phyloP scores from a whole-genome alignment of 2,888 invertebrate genomes.

The Conistra vaccinii region DNA sequence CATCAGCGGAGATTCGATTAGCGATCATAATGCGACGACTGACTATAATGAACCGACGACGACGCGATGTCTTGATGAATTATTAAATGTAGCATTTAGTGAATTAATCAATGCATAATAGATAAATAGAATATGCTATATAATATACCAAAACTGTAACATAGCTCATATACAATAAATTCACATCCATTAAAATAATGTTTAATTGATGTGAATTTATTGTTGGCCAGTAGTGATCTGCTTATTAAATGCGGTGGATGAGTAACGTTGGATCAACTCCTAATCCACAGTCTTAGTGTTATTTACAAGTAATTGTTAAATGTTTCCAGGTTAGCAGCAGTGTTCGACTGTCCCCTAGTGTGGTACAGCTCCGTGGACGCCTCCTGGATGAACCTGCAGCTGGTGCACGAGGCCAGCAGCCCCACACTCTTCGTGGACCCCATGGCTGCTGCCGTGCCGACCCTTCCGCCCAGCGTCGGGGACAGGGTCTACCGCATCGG shows the following conservation, averaged over 20 bases:
- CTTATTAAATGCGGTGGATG: too few species aligned
- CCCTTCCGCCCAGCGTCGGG: conserved; percentile 62
- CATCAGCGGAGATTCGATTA: not conserved
- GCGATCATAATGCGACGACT: not conserved
- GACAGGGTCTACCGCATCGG: conserved; percentile 70
- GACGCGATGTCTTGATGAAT: conserved; percentile 2
- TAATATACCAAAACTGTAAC: not conserved
- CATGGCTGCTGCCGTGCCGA: conserved; percentile 56
- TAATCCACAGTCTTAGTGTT: not conserved
- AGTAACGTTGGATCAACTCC: not conserved
- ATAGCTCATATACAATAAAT: not conserved
- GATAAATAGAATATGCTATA: not conserved
- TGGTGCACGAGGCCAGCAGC: conserved; percentile 75
- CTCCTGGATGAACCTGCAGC: conserved; percentile 73
- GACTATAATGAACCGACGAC: not conserved
- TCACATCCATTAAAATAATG: too few species aligned
- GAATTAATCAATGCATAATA: not conserved
- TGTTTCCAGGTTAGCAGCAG: conserved; percentile 70
- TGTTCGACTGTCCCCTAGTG: conserved; percentile 78
- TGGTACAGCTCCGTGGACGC: conserved; percentile 77
- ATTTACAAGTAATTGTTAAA: not conserved
- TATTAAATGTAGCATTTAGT: not conserved
- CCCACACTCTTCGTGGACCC: conserved; percentile 70
- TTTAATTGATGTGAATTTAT: not conserved
- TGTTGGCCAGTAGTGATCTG: not conserved